Evolutionary conservation across 2,113 vertebrate species (phyloP).

Genomic region (Melanocharis versteri): DNA sequence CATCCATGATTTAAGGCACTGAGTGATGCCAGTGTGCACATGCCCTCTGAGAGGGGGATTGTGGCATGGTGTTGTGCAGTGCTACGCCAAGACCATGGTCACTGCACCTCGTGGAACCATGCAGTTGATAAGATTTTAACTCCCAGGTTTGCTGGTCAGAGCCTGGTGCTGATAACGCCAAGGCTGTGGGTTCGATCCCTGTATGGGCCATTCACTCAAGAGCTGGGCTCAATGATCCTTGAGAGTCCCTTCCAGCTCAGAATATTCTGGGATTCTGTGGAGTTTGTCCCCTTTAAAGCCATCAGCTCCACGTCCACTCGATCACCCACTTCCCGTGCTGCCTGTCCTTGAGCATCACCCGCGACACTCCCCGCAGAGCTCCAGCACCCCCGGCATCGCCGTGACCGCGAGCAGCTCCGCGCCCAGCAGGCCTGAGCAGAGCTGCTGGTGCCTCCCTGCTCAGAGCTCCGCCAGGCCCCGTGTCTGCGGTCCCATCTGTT

Average conservation of each 20-base stretch:
- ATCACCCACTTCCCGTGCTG: neutral
- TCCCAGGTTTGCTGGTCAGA: neutral
- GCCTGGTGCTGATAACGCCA: neutral
- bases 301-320: neutral
- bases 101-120: neutral
- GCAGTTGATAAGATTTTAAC: neutral
- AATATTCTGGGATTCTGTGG: neutral
- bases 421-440: neutral
- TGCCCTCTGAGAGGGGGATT: neutral
- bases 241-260: neutral
- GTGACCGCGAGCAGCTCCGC: neutral
- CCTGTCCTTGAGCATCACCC: neutral
- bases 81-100: neutral
- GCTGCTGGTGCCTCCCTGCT: neutral
- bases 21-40: neutral
- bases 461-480: neutral
- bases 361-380: neutral
- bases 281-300: neutral
- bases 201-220: no score
- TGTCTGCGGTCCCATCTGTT: neutral
- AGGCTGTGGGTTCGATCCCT: fast-evolving
- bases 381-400: neutral
- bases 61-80: neutral
- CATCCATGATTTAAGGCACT: neutral
- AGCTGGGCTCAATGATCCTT: fast-evolving